Conservation (phyloP, 2,888 invertebrate genomes). For the Pseudanteris insignis region DNA sequence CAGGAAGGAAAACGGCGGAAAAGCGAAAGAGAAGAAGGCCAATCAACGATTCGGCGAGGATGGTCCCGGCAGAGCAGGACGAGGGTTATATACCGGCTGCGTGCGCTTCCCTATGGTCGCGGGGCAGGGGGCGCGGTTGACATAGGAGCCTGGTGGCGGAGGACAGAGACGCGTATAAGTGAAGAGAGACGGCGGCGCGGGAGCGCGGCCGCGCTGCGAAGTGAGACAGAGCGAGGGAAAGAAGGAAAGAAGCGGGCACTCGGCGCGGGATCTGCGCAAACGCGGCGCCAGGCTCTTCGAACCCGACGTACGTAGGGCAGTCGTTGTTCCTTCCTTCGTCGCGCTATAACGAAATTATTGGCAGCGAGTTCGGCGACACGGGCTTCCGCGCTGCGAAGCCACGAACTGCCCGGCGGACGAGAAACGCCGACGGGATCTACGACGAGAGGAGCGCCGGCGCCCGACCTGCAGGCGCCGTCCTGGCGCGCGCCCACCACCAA, state of each 20-base stretch:
- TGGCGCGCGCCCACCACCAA: constrained; percentile 3
- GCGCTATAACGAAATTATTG: constrained; percentile 60
- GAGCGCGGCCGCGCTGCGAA: not conserved
- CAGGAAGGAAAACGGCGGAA: constrained; percentile 18
- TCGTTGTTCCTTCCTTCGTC: constrained; percentile 58
- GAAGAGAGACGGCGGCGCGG: constrained; percentile 25
- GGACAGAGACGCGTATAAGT: constrained; percentile 30
- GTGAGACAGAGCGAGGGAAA: constrained; percentile 23
- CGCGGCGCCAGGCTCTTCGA: constrained; percentile 45
- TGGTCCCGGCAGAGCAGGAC: constrained; percentile 40
- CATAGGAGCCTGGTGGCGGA: constrained; percentile 31
- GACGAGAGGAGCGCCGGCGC: constrained; percentile 27
- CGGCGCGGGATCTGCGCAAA: constrained; percentile 46
- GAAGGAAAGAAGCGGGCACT: constrained; percentile 45
- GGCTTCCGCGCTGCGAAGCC: constrained; percentile 28
- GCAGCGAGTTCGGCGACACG: constrained; percentile 51
- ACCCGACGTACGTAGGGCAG: constrained; percentile 59
- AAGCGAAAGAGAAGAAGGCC: constrained; percentile 40
- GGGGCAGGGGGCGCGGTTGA: constrained; percentile 40
- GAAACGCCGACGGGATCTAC: constrained; percentile 5
- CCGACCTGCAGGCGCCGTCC: constrained; percentile 6
- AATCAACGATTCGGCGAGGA: constrained; percentile 37
- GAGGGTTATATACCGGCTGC: constrained; percentile 34
- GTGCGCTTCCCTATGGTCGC: constrained; percentile 37
- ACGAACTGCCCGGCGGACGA: constrained; percentile 5